Evolutionary conservation across 2,888 invertebrate genomes (phyloP), one percentile per base, ranked within the genome.

Genomic region (Leptinotarsa peninsularis): DNA sequence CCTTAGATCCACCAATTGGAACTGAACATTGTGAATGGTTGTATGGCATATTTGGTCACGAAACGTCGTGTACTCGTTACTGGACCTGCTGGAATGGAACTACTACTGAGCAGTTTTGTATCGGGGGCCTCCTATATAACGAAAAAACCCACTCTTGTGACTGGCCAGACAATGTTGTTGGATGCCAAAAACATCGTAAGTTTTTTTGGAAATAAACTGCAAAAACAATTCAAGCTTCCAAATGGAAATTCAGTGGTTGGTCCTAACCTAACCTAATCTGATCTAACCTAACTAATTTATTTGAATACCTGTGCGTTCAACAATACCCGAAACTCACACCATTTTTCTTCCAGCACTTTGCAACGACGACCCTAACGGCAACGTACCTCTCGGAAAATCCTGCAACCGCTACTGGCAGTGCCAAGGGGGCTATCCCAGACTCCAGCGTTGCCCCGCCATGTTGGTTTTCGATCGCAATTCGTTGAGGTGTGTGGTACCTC

Each of bases 61-160:
- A 96, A 90, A 96, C 96, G 0, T 96, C 96, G 1, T 97, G 97
- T 90, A 97, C 96, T 4, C 91, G 96, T 68, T 97, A 96, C 88
- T 97, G 96, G 96, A 96, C 96, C 0, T 97, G 97, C 88, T 97
- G 96, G 97, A 97, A 97, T 88, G 96, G 96, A 18, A 97, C 97
- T 0, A 94, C 96, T 15, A 96, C 96, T 0, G 96, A 97, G 86
- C 96, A 97, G 88, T 92, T 96, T 71, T 97, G 97, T 89, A 96
- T 96, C 84, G 96, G 96, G 33, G 96, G 96, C 1, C 91, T 97
- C 66, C 91, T 97, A 43, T 97, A 96, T 91, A 96, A 96, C 86
- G 96, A 97, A 89, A 92, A 94, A 83, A 94, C 96, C 0, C 95
- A 96, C 87, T 95, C 96, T 67, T 97, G 97, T 87, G 97, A 97